Evolutionary conservation across 2,113 vertebrate genomes (phyloP).

Genomic region (Larimichthys crocea): DNA sequence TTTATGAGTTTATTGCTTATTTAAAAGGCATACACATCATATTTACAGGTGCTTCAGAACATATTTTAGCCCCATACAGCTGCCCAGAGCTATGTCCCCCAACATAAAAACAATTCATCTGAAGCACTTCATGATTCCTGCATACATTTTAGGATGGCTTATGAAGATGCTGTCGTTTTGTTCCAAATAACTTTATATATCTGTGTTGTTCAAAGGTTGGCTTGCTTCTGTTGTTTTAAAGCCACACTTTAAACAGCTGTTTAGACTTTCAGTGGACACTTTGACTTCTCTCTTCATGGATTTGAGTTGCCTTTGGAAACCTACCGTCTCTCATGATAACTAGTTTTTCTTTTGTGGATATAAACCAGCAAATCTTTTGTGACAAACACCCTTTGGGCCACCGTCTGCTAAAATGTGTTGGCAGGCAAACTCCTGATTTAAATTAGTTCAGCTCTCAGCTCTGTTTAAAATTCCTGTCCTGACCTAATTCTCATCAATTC

Average conservation of each 20-base stretch:
- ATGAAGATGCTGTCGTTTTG: not conserved
- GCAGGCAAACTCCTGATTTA: slow-evolving; percentile 18
- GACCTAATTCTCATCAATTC: slow-evolving; percentile 34
- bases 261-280: not conserved
- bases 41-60: not conserved
- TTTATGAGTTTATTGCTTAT: no score
- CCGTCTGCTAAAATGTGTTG: not conserved
- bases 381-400: not conserved
- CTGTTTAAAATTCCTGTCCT: slow-evolving; percentile 35
- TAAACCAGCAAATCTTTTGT: not conserved
- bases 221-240: not conserved
- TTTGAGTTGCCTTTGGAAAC: not conserved
- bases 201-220: not conserved
- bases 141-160: not conserved
- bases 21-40: no score
- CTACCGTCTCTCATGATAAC: not conserved
- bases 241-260: not conserved
- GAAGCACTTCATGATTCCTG: not conserved
- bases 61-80: not conserved
- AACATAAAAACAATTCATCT: not conserved
- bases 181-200: not conserved
- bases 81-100: not conserved
- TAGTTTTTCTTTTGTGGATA: not conserved
- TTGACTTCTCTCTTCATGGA: not conserved
- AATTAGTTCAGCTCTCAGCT: not conserved